Evolutionary conservation across 2,797 vertebrate genomes (phyloP).

Genomic region (Rhinichthys osculus): DNA sequence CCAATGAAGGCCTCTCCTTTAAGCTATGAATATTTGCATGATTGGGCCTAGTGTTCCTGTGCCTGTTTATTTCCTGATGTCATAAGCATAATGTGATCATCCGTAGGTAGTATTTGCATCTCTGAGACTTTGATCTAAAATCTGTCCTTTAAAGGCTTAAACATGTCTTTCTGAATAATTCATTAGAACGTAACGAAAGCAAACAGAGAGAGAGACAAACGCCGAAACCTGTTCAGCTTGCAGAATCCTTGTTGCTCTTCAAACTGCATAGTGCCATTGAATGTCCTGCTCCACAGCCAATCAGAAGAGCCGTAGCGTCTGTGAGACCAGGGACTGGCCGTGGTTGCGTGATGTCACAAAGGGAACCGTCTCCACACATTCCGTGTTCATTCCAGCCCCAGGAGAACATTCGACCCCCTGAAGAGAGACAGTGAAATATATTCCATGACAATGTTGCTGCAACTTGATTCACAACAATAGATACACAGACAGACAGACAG

Average conservation of each 20-base stretch:
- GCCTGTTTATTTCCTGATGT: conserved; percentile 6
- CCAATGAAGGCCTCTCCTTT: not conserved
- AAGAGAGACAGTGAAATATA: conserved; percentile 51
- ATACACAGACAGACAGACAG: no score
- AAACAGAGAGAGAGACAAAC: not conserved
- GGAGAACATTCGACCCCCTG: conserved; percentile 84
- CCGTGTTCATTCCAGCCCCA: conserved; percentile 99
- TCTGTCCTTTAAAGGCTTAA: conserved; percentile 17
- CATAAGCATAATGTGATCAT: conserved; percentile 1
- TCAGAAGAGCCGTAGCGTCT: conserved; percentile 68
- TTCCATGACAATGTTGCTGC: not conserved
- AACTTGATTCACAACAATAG: not conserved
- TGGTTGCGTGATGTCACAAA: conserved; percentile 78
- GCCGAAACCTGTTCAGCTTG: conserved; percentile 29
- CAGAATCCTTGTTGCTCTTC: conserved; percentile 41
- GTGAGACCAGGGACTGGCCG: conserved; percentile 73
- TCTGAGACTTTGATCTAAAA: conserved; percentile 24
- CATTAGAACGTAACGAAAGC: not conserved
- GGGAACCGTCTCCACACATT: conserved; percentile 90
- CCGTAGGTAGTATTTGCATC: not conserved
- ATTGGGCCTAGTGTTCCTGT: not conserved
- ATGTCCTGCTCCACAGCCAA: conserved; percentile 94
- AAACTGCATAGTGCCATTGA: conserved; percentile 84
- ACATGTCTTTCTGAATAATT: not conserved
- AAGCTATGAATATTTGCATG: not conserved